Evolutionary conservation across 2,797 vertebrate species (phyloP).

Genomic region (Gymnoscopelus microlampas): DNA sequence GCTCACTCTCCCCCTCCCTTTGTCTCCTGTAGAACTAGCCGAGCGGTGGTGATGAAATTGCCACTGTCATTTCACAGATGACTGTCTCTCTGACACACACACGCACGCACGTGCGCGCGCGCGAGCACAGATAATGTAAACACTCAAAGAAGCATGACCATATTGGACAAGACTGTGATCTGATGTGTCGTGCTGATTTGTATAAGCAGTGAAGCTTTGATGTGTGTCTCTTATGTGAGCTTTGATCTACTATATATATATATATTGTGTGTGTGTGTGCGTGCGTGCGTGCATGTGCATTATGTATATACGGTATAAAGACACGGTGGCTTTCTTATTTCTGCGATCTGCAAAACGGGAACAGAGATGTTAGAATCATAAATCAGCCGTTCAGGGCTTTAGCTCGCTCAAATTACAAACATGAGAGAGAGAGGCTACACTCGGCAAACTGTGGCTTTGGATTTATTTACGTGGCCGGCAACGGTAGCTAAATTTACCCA

Average conservation of each 20-base stretch:
- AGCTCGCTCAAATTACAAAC: constrained; percentile 39
- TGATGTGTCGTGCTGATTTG: constrained; percentile 18
- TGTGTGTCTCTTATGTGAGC: too few species aligned
- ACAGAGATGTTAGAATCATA: too few species aligned
- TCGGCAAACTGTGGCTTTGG: constrained; percentile 26
- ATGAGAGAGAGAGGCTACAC: constrained; percentile 31
- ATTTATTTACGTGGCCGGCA: constrained; percentile 14
- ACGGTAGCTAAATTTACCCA: constrained; percentile 15
- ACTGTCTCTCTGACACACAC: not conserved
- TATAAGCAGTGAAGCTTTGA: too few species aligned
- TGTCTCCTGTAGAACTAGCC: constrained; percentile 36
- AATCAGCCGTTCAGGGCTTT: constrained; percentile 12
- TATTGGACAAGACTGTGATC: constrained; percentile 42
- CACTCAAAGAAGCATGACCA: not conserved
- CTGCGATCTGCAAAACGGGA: too few species aligned
- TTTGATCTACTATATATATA: too few species aligned
- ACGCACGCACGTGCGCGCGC: not conserved
- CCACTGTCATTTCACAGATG: too few species aligned
- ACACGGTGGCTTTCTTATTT: too few species aligned
- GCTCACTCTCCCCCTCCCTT: not conserved
- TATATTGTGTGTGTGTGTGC: too few species aligned
- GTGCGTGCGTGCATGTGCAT: too few species aligned
- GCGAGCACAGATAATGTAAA: too few species aligned
- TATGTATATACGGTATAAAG: too few species aligned
- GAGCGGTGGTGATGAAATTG: constrained; percentile 46